Conservation (phyloP, 2,797 vertebrate genomes). For the Cuniculus paca region DNA sequence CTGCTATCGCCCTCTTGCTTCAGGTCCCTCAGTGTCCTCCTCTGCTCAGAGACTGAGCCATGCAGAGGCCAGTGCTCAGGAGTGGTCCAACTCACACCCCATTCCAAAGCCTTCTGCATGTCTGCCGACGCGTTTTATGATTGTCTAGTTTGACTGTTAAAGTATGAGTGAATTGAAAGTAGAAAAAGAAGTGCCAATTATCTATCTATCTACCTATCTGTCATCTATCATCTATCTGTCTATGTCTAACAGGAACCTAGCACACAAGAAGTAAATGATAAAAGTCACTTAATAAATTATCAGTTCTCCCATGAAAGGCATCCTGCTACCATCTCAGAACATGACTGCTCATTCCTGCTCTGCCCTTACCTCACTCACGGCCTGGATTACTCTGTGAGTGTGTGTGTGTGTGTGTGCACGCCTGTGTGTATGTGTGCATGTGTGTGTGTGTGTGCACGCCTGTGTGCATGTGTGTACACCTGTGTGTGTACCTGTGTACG, state of each 20-base stretch:
- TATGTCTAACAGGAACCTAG: not conserved
- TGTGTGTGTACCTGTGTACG: not conserved
- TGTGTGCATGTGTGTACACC: no score
- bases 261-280: not conserved
- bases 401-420: no score
- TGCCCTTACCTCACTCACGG: not conserved
- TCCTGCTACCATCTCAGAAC: not conserved
- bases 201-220: no score
- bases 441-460: no score
- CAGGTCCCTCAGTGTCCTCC: not conserved
- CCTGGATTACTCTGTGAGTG: not conserved
- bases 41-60: not conserved
- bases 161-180: not conserved
- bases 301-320: not conserved
- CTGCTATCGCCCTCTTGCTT: not conserved
- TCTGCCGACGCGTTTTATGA: not conserved
- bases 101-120: not conserved
- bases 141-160: not conserved
- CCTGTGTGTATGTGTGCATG: not conserved
- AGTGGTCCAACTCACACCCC: not conserved
- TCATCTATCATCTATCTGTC: not conserved
- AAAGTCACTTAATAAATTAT: constrained; percentile 22
- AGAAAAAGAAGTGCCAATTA: not conserved
- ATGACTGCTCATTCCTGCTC: not conserved
- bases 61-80: not conserved